These are phyloP conservation scores for Ypsolopha scabrella DNA, from an alignment of 2,888 invertebrate genomes.

Conservation along the genomic window DNA sequence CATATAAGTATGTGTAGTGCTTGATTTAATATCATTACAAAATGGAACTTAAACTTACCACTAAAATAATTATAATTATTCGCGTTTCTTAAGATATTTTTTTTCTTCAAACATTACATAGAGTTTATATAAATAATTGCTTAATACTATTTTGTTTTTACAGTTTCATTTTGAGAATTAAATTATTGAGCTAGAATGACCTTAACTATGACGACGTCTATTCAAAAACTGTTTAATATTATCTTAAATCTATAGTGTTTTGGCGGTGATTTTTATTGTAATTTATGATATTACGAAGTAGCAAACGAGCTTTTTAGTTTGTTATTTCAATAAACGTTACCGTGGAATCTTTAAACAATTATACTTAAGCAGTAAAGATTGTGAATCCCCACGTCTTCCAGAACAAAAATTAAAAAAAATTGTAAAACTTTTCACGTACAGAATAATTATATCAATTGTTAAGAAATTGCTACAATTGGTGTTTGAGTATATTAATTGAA, in stretches of 20 bases:
- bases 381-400: too few species aligned
- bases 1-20: conserved; percentile 66
- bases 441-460: too few species aligned
- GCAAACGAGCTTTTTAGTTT: not conserved
- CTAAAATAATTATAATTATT: conserved; percentile 37
- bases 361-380: too few species aligned
- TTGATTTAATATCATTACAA: conserved; percentile 65
- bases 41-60: conserved; percentile 58
- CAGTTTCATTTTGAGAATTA: conserved; percentile 44
- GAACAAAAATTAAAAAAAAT: too few species aligned
- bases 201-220: not conserved
- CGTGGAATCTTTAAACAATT: too few species aligned
- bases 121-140: conserved; percentile 30
- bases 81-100: conserved; percentile 26
- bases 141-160: conserved; percentile 44
- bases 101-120: conserved; percentile 4
- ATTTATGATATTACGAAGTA: not conserved
- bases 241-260: not conserved
- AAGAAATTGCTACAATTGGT: too few species aligned
- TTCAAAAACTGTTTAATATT: not conserved
- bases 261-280: conserved; percentile 2
- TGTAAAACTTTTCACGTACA: too few species aligned
- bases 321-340: too few species aligned
- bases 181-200: conserved; percentile 61
- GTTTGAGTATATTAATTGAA: too few species aligned